Conservation (phyloP, 92 coral and sea anemone genomes). For the Umimayanthus kanabou region DNA sequence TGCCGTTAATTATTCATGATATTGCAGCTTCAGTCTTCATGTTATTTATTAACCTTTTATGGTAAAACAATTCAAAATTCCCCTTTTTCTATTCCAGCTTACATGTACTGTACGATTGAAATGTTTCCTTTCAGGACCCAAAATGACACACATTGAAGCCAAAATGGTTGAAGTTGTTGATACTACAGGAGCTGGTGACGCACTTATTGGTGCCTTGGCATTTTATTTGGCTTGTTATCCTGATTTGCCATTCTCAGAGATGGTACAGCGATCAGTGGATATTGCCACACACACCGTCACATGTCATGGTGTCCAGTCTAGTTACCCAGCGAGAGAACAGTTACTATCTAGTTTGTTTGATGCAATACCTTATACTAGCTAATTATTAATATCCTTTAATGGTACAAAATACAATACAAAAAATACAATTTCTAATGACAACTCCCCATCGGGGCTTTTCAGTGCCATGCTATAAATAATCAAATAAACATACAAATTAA, state of each 20-base stretch:
- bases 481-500: too few species aligned
- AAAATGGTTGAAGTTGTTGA: slow-evolving; percentile 72
- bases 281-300: slow-evolving; percentile 88
- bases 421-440: too few species aligned
- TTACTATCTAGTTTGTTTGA: slow-evolving; percentile 64
- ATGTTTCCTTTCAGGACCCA: slow-evolving; percentile 45
- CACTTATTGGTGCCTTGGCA: slow-evolving; percentile 77
- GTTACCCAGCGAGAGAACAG: slow-evolving; percentile 74
- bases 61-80: neutral
- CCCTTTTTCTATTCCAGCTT: neutral
- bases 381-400: too few species aligned
- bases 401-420: too few species aligned
- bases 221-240: slow-evolving; percentile 86
- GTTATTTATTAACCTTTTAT: neutral
- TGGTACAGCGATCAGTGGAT: slow-evolving; percentile 73
- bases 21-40: too few species aligned
- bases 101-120: too few species aligned
- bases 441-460: too few species aligned
- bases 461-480: too few species aligned
- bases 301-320: slow-evolving; percentile 81
- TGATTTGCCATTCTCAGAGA: slow-evolving; percentile 69
- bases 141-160: slow-evolving; percentile 53
- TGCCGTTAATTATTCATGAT: too few species aligned
- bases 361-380: too few species aligned
- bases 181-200: slow-evolving; percentile 95